Conservation (phyloP, 1,140 invertebrate species). For the Eurytemora carolleeae region DNA sequence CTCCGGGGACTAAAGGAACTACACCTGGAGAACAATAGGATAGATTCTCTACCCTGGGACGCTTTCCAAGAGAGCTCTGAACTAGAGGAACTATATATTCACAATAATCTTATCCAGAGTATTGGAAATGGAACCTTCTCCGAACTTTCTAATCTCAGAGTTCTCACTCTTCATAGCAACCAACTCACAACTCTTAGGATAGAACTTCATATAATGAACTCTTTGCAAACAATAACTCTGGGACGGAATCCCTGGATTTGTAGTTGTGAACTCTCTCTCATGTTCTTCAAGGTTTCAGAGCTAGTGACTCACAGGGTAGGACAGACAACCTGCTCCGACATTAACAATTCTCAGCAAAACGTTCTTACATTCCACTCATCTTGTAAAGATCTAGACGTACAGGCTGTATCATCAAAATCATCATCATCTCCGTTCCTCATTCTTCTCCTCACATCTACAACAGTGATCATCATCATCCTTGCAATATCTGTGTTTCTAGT, state of each 20-base stretch:
- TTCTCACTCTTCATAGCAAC: conserved; percentile 56
- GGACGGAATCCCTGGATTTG: conserved; percentile 68
- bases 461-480: background rate
- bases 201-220: conserved; percentile 39
- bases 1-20: conserved; percentile 55
- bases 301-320: background rate
- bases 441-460: background rate
- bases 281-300: background rate
- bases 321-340: background rate
- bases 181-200: conserved; percentile 45
- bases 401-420: background rate
- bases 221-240: conserved; percentile 45
- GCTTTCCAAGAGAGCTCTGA: conserved; percentile 51
- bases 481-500: background rate
- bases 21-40: conserved; percentile 55
- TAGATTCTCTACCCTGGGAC: conserved; percentile 51
- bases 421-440: background rate
- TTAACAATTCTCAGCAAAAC: background rate
- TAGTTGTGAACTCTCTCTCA: conserved; percentile 45
- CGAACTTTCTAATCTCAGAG: conserved; percentile 44
- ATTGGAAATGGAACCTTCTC: conserved; percentile 67
- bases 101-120: conserved; percentile 58
- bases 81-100: conserved; percentile 56
- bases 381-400: background rate
- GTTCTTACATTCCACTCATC: background rate